phyloP scores from a whole-genome alignment of 2,888 invertebrate species.

The Punctoribates punctum region DNA sequence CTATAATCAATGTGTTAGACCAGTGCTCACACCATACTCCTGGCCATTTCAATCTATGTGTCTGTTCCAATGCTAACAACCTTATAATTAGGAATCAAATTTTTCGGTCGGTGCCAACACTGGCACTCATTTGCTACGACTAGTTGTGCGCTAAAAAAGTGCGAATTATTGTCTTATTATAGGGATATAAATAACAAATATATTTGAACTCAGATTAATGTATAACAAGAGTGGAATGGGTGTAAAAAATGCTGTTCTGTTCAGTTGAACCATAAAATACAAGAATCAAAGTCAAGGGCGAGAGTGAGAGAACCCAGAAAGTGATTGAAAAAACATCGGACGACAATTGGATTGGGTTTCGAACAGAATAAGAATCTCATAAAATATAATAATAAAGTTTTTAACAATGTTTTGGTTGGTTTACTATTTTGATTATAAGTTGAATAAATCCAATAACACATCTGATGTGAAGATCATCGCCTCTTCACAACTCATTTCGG shows the following conservation, averaged over 20 bases:
- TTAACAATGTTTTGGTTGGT: slow-evolving; percentile 27
- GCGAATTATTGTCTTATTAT: neutral
- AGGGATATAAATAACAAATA: neutral
- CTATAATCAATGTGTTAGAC: slow-evolving; percentile 5
- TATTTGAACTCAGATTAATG: neutral
- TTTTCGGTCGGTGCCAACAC: neutral
- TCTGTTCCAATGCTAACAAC: neutral
- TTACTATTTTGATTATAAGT: neutral
- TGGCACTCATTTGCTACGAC: neutral
- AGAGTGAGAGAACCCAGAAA: neutral
- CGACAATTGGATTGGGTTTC: neutral
- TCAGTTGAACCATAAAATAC: neutral
- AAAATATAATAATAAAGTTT: slow-evolving; percentile 12
- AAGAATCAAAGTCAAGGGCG: neutral
- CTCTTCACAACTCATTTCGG: neutral
- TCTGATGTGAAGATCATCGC: neutral
- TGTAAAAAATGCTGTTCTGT: neutral
- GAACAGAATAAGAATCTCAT: neutral
- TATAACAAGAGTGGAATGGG: neutral
- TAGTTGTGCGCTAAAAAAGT: neutral
- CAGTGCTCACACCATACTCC: neutral
- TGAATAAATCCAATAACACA: slow-evolving; percentile 25
- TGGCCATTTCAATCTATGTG: neutral
- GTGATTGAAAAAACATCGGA: slow-evolving; percentile 2
- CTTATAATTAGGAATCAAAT: neutral